phyloP scores from a whole-genome alignment of 2,888 invertebrate genomes.

The Stegana nigrithorax region DNA sequence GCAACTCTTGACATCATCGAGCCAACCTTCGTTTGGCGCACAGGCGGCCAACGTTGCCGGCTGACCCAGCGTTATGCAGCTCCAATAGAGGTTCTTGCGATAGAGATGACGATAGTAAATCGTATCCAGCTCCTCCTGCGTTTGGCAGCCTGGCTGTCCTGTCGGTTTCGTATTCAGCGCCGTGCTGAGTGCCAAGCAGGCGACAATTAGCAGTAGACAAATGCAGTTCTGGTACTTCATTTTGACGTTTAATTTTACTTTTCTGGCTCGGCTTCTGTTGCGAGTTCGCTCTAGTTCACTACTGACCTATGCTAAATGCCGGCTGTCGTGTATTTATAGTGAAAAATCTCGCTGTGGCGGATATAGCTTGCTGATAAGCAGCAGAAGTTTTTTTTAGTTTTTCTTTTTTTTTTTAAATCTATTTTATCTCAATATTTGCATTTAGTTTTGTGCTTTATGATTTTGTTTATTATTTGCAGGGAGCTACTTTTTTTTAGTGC shows the following conservation, averaged over 20 bases:
- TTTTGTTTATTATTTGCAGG: too few species aligned
- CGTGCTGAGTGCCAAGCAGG: constrained; percentile 15
- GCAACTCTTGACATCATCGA: constrained; percentile 44
- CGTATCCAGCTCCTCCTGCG: constrained; percentile 42
- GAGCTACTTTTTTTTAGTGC: too few species aligned
- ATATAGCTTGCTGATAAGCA: too few species aligned
- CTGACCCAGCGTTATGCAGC: constrained; percentile 38
- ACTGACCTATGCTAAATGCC: neutral
- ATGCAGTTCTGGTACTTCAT: neutral
- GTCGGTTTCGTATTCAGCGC: constrained; percentile 29
- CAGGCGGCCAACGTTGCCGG: constrained; percentile 40
- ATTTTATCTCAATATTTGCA: too few species aligned
- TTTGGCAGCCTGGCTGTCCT: constrained; percentile 51
- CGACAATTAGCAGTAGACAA: neutral
- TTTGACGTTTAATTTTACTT: neutral
- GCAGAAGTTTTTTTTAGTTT: too few species aligned
- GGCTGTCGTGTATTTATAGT: neutral
- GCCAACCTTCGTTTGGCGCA: constrained; percentile 32
- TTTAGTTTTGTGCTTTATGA: too few species aligned
- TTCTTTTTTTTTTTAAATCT: too few species aligned
- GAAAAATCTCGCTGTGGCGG: too few species aligned
- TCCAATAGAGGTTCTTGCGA: constrained; percentile 45
- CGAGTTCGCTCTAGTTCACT: neutral
- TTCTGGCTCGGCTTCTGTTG: neutral
- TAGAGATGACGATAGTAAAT: constrained; percentile 38